Evolutionary conservation across 2,113 vertebrate genomes (phyloP).

Genomic region (Catharus bicknelli): DNA sequence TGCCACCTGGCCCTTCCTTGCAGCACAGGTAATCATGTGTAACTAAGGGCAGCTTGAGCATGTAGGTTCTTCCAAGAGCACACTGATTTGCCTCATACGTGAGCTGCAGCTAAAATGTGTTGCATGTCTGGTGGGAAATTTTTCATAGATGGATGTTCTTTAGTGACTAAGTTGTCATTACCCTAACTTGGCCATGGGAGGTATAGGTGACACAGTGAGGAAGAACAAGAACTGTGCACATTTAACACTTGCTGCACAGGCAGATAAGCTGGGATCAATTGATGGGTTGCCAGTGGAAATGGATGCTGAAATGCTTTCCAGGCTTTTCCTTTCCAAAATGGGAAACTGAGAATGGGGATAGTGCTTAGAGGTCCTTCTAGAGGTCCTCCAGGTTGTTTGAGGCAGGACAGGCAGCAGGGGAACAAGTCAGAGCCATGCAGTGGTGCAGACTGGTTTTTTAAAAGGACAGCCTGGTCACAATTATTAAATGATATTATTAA

Average conservation of each 20-base stretch:
- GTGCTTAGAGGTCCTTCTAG: neutral
- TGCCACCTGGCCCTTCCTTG: neutral
- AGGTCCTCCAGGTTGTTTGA: neutral
- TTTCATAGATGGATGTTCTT: neutral
- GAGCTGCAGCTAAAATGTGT: neutral
- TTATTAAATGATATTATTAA: neutral
- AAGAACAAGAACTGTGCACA: neutral
- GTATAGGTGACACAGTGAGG: neutral
- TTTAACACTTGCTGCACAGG: neutral
- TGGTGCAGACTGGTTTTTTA: neutral
- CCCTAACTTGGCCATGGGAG: neutral
- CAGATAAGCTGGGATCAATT: neutral
- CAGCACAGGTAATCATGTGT: neutral
- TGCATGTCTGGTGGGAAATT: neutral
- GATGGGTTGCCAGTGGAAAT: neutral
- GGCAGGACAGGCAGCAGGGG: neutral
- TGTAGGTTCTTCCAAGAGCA: neutral
- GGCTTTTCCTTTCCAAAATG: neutral
- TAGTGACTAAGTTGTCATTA: neutral
- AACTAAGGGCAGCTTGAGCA: neutral
- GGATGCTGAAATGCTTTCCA: neutral
- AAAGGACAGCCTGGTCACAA: neutral
- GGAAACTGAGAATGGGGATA: neutral
- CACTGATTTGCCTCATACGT: neutral
- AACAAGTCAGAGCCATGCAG: neutral